Evolutionary conservation across 2,888 invertebrate genomes (phyloP).

Genomic region (Dicroscelio sp.): DNA sequence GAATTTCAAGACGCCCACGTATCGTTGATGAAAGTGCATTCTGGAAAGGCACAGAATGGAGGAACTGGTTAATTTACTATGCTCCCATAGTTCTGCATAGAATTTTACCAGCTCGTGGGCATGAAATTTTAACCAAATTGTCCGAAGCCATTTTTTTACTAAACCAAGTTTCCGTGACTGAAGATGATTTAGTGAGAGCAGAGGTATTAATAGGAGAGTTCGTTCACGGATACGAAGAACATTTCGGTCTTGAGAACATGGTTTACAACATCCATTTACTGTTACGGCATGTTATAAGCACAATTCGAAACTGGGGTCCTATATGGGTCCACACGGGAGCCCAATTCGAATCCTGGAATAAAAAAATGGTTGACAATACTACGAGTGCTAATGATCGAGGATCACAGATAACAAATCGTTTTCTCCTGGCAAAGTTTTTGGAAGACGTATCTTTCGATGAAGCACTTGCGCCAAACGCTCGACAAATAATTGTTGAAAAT

Average conservation of each 20-base stretch:
- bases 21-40: conserved; percentile 12
- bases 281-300: conserved; percentile 8
- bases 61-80: neutral
- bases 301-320: conserved; percentile 58
- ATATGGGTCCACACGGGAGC: conserved; percentile 51
- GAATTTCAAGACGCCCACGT: conserved; percentile 19
- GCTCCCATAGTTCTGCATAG: neutral
- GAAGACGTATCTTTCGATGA: conserved; percentile 9
- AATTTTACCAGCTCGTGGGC: neutral
- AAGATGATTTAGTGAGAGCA: neutral
- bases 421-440: conserved; percentile 28
- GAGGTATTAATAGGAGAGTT: neutral
- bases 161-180: neutral
- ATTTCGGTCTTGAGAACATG: neutral
- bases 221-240: neutral
- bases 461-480: conserved; percentile 11
- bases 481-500: conserved; percentile 2
- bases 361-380: conserved; percentile 33
- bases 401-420: conserved; percentile 46
- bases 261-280: conserved; percentile 54
- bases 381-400: conserved; percentile 51
- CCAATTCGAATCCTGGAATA: conserved; percentile 54
- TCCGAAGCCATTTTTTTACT: neutral
- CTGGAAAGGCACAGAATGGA: conserved; percentile 25
- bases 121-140: neutral